Evolutionary conservation across 2,797 vertebrate genomes (phyloP).

Genomic region (Sebastes miniatus): DNA sequence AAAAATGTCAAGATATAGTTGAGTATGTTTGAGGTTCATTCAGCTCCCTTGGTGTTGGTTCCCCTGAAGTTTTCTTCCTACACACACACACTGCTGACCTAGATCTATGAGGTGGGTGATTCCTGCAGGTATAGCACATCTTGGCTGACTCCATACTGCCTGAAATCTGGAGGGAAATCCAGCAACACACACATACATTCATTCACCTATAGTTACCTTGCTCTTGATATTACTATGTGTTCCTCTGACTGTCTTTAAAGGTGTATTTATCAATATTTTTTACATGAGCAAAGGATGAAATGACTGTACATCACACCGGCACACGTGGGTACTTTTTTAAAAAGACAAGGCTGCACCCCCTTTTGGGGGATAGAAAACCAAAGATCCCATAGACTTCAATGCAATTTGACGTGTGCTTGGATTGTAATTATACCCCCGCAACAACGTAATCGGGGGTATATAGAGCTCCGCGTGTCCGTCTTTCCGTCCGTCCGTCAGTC

Average conservation of each 20-base stretch:
- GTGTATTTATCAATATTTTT: not conserved
- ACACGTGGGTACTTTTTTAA: too few species aligned
- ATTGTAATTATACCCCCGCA: too few species aligned
- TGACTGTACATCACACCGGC: too few species aligned
- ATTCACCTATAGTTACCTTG: not conserved
- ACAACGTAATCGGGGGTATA: too few species aligned
- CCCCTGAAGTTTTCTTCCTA: constrained; percentile 1
- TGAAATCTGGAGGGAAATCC: constrained; percentile 3
- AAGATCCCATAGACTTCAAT: too few species aligned
- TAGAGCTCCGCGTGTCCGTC: too few species aligned
- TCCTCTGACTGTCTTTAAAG: not conserved
- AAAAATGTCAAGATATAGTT: not conserved
- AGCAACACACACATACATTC: not conserved
- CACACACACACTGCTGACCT: constrained; percentile 15
- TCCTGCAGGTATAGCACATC: constrained; percentile 19
- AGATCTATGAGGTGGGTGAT: constrained; percentile 9
- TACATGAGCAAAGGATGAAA: not conserved
- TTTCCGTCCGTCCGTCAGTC: too few species aligned
- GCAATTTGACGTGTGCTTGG: too few species aligned
- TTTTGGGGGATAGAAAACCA: too few species aligned
- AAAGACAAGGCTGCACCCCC: too few species aligned
- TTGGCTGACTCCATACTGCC: not conserved
- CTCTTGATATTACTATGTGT: not conserved
- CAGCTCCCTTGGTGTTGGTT: constrained; percentile 1
- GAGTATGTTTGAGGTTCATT: not conserved